Base-by-base conservation (phyloP, 2,113 vertebrate species). In the Athene noctua region DNA sequence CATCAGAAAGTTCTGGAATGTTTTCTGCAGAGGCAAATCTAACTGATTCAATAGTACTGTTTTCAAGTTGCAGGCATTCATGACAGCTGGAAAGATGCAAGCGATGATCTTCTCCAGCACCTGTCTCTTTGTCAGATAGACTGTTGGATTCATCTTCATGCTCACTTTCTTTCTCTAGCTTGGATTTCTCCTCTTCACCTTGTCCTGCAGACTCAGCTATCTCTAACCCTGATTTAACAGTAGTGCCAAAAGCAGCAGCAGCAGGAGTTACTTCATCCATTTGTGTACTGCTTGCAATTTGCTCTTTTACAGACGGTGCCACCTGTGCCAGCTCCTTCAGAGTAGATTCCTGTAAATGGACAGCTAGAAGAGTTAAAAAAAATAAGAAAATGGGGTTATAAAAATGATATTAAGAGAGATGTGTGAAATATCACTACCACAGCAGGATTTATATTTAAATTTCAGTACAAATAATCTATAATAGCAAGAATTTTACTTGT, bases 21-120 rank as follows among this genome's bases (percentile, higher is more conserved):
- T 99, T 98, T 87, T 99, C 99, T 1, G 96, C 98, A 0, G 99
- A 99, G 7, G 99, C 98, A 40, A 97, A 99, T 88, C 94, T 98
- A 46, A 99, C 98, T 0, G 99, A 99, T 8, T 99, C 98, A 3
- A 99, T 99, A 95, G 99, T 99, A 96, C 98, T 99, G 96, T 93
- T 99, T 92, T 99, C 99, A 15, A 99, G 97, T 85, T 99, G 98
- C 96, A 99, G 95, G 36, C 99, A 99, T 83, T 99, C 99, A 0
- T 98, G 98, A 97, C 99, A 99, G 96, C 98, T 99, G 74, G 98
- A 99, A 13, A 99, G 97, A 88, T 99, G 99, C 49, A 99, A 97
- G 83, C 98, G 98, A 49, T 97, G 97, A 10, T 97, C 97, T 1
- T 98, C 96, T 4, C 54, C 40, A 9, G 80, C 46, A 71, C 80